Evolutionary conservation across 2,797 vertebrate species (phyloP), one percentile per base, ranked within the genome.

Genomic region (Pelodytes ibericus): DNA sequence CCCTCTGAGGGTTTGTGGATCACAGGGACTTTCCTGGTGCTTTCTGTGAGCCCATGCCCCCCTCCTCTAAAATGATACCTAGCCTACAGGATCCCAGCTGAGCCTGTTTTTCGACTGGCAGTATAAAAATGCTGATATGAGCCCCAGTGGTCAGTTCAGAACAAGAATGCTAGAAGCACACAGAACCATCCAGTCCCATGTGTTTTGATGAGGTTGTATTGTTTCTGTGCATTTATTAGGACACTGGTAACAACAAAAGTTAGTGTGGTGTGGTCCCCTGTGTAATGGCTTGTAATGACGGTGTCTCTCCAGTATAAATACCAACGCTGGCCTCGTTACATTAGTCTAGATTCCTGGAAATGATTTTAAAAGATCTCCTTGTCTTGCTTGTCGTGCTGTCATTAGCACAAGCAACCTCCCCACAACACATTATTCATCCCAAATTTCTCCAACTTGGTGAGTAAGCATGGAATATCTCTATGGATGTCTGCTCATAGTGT

Each of bases 391-490:
- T 89, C 82, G 84, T 81, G 0, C 76, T 90, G 26, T 84, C 84
- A 53, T 82, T 88, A 81, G 87, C 7, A 26, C 47, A 31, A 61
- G 71, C 84, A 10, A 85, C 89, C 74, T 81, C 76, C 4, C 80
- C 88, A 0, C 87, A 77, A 33, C 81, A 4, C 22, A 87, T 87
- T 44, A 84, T 76, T 31, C 89, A 89, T 75, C 87, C 91, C 80
- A 92, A 92, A 85, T 82, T 91, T 75, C 88, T 91, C 39, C 87
- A 85, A 26, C 80, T 89, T 51, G 91, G 89, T 91, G 86, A 91
- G 89, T 64, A 10, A 27, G 27, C 7, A 53, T 31, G 39, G 7
- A n/a, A 36, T 36, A 5, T 5, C 13, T 36, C 13, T 36, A 36
- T 36, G n/a, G n/a, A n/a, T n/a, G n/a, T n/a, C n/a, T n/a, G n/a